Conservation (phyloP, 1,140 invertebrate species). For the Laodelphax striatellus region DNA sequence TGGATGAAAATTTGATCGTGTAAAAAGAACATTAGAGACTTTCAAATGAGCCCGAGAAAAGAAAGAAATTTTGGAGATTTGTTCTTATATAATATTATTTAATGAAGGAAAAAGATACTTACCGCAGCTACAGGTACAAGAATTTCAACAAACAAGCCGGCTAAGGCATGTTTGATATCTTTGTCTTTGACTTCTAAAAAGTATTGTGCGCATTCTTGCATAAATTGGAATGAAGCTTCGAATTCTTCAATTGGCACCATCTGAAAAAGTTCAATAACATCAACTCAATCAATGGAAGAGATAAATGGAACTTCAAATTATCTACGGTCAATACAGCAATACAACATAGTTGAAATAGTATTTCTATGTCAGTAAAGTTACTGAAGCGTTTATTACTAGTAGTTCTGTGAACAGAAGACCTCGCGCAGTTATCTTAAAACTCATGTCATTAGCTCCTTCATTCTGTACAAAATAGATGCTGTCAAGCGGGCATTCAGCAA, state of each 20-base stretch:
- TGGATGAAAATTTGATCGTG: no score
- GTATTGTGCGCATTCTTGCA: slow-evolving; percentile 97
- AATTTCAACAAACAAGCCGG: slow-evolving; percentile 97
- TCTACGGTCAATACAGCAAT: not conserved
- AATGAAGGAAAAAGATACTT: slow-evolving; percentile 9
- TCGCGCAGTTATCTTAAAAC: no score
- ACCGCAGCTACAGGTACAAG: slow-evolving; percentile 89
- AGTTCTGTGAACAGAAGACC: no score
- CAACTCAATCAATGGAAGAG: not conserved
- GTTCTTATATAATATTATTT: not conserved
- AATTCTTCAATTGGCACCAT: slow-evolving; percentile 99
- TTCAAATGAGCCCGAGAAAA: no score
- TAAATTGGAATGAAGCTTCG: slow-evolving; percentile 95
- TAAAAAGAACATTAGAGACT: no score
- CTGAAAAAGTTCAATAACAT: slow-evolving; percentile 35
- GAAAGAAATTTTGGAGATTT: no score
- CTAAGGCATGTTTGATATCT: slow-evolving; percentile 95
- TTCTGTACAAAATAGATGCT: no score
- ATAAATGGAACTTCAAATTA: not conserved
- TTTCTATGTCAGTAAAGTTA: no score
- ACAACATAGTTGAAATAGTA: no score
- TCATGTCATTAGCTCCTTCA: no score
- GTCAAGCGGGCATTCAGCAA: no score
- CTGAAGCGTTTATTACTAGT: no score
- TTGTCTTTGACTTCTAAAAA: slow-evolving; percentile 98